These are phyloP conservation scores for Craterocephalus amniculus DNA, from an alignment of 2,797 vertebrate genomes.

Conservation along the genomic window DNA sequence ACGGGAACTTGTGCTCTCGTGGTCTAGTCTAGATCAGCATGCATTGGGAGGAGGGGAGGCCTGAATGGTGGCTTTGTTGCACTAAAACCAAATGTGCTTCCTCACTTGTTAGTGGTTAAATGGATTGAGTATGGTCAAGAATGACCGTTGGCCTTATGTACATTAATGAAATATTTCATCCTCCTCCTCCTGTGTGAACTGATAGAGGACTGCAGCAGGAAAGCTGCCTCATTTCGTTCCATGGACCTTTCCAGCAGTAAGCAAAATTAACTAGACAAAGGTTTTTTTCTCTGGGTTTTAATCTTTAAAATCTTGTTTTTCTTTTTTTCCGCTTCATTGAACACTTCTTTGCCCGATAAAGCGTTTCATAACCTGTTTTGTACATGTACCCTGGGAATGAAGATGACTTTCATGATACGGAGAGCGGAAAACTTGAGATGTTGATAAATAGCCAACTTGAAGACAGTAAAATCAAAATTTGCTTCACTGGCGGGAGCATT, in stretches of 20 bases:
- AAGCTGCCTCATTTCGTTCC: too few relatives aligned
- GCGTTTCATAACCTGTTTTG: neutral
- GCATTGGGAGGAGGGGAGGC: constrained; percentile 8
- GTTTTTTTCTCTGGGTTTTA: neutral
- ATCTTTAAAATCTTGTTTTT: neutral
- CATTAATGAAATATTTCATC: too few relatives aligned
- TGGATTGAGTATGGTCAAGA: constrained; percentile 40
- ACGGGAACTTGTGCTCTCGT: constrained; percentile 39
- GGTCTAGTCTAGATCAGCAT: constrained; percentile 40
- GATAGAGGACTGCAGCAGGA: too few relatives aligned
- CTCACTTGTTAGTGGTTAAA: constrained; percentile 46
- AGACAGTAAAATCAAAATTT: neutral
- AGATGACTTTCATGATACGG: neutral
- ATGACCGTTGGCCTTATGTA: constrained; percentile 8
- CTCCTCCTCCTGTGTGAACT: too few relatives aligned
- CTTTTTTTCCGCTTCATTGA: too few relatives aligned
- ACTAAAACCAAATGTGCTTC: constrained; percentile 51
- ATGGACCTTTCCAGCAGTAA: too few relatives aligned
- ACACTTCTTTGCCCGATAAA: neutral
- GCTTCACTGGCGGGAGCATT: neutral
- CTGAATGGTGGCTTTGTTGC: constrained; percentile 69
- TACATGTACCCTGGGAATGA: neutral
- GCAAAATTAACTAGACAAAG: too few relatives aligned
- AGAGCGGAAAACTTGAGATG: constrained; percentile 10
- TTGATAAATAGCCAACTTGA: constrained; percentile 8